These are phyloP conservation scores for Eristalis arbustorum DNA, from an alignment of 2,888 invertebrate species.

Conservation along the genomic window DNA sequence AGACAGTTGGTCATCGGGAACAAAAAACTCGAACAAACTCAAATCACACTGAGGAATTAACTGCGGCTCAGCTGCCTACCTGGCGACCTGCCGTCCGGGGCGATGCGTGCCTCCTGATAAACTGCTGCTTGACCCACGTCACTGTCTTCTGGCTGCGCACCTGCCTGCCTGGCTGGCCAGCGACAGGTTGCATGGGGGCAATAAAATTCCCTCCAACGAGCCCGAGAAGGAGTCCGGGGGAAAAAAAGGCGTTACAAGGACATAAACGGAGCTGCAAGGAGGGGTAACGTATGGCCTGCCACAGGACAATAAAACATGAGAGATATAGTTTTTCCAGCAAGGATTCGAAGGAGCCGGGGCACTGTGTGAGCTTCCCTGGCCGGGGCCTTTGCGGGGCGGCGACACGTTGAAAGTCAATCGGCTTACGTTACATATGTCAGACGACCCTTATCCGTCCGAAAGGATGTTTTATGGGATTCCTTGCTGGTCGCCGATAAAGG, in stretches of 20 bases:
- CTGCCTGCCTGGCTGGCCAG: constrained; percentile 46
- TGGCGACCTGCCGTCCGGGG: constrained; percentile 5
- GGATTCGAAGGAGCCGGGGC: constrained; percentile 12
- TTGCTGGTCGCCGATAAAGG: constrained; percentile 37
- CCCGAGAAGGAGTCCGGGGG: neutral
- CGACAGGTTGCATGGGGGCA: constrained; percentile 62
- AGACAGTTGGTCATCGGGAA: constrained; percentile 64
- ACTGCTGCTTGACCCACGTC: constrained; percentile 66
- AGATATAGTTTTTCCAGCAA: constrained; percentile 61
- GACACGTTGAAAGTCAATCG: constrained; percentile 40
- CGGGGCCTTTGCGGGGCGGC: constrained; percentile 32
- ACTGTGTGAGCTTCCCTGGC: neutral
- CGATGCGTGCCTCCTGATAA: constrained; percentile 57
- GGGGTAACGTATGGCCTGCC: constrained; percentile 36
- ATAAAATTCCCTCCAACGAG: constrained; percentile 1
- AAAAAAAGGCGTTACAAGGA: constrained; percentile 47
- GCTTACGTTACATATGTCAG: constrained; percentile 62
- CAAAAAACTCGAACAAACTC: constrained; percentile 12
- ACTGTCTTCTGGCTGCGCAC: constrained; percentile 33
- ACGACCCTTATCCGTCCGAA: constrained; percentile 26
- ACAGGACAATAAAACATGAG: constrained; percentile 63
- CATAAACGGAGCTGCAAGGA: constrained; percentile 38
- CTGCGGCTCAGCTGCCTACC: constrained; percentile 54
- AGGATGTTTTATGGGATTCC: constrained; percentile 56
- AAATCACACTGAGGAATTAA: constrained; percentile 14